Conservation (phyloP, 2,113 vertebrate genomes). For the Thunnus maccoyii region DNA sequence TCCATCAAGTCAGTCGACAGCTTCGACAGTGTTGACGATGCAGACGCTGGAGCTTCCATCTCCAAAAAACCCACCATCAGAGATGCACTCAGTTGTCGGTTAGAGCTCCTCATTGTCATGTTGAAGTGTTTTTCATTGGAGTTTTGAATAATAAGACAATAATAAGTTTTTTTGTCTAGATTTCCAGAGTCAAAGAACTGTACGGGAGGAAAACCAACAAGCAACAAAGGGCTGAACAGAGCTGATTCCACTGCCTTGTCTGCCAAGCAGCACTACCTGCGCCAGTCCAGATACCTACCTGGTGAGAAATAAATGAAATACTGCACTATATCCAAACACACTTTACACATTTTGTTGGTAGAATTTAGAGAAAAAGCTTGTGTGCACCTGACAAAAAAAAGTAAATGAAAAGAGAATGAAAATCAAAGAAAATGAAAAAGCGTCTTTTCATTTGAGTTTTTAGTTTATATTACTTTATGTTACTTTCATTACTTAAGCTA, state of each 20-base stretch:
- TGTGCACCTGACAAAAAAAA: neutral
- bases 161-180: conserved; percentile 3
- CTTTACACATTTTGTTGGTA: neutral
- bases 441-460: too few species aligned
- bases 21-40: conserved; percentile 87
- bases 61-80: conserved; percentile 90
- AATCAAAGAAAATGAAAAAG: too few species aligned
- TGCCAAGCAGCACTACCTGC: conserved; percentile 93
- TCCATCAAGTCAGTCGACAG: conserved; percentile 86
- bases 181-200: conserved; percentile 65
- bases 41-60: conserved; percentile 86
- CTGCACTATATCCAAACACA: neutral
- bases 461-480: too few species aligned
- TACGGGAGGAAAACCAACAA: conserved; percentile 79
- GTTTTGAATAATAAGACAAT: neutral
- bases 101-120: neutral
- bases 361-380: neutral
- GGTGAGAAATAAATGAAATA: conserved; percentile 81
- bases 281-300: conserved; percentile 93
- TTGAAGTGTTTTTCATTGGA: neutral
- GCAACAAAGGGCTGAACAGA: conserved; percentile 65
- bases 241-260: conserved; percentile 79
- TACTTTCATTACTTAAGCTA: too few species aligned
- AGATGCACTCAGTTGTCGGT: conserved; percentile 17
- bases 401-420: too few species aligned